These are phyloP conservation scores for Lemur catta DNA, from an alignment of 2,797 vertebrate species.

Conservation along the genomic window DNA sequence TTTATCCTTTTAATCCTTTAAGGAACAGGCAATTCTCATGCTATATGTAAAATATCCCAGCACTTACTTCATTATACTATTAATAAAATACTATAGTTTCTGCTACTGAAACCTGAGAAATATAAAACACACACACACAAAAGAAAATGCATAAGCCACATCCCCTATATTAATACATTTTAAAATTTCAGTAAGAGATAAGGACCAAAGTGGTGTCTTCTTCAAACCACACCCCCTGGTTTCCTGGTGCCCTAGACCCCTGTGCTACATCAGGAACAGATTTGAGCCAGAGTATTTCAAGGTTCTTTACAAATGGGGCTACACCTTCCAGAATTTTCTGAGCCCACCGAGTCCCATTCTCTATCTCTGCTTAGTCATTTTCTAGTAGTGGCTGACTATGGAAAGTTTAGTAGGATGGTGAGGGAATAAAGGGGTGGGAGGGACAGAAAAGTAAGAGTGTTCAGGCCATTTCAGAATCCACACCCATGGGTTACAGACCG, in stretches of 20 bases:
- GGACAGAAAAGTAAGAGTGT: not conserved
- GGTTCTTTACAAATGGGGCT: not conserved
- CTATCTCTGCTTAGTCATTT: not conserved
- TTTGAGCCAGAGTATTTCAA: not conserved
- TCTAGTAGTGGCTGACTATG: not conserved
- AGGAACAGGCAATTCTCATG: not conserved
- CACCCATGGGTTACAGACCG: not conserved
- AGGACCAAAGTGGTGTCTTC: not conserved
- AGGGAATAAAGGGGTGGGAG: not conserved
- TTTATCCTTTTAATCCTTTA: not conserved
- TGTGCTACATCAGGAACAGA: not conserved
- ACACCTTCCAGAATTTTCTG: not conserved
- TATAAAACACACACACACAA: not conserved
- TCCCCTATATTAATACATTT: not conserved
- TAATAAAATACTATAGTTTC: not conserved
- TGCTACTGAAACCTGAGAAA: not conserved
- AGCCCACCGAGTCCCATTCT: not conserved
- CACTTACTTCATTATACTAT: not conserved
- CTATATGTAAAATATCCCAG: not conserved
- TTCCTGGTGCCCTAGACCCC: not conserved
- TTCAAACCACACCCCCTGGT: not conserved
- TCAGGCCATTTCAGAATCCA: not conserved
- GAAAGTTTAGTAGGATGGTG: not conserved
- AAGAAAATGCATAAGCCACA: not conserved
- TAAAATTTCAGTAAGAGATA: not conserved